These are phyloP conservation scores for Micromys minutus DNA, from an alignment of 2,113 vertebrate genomes.

Conservation along the genomic window DNA sequence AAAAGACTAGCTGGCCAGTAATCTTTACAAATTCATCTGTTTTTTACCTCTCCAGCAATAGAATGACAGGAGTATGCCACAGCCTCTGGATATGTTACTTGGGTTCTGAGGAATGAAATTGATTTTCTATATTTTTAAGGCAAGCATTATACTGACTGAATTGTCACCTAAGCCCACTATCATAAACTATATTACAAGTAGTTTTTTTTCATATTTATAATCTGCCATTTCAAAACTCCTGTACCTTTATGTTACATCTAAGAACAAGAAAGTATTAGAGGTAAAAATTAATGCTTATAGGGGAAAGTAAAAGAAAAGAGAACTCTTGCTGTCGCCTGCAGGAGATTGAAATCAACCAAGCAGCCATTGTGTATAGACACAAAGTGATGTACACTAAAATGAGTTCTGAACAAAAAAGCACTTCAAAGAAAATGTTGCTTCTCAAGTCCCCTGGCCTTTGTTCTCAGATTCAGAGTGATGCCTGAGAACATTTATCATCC, in stretches of 20 bases:
- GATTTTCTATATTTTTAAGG: not conserved
- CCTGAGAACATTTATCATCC: not conserved
- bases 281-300: not conserved
- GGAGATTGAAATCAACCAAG: not conserved
- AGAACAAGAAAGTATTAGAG: not conserved
- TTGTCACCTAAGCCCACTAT: not conserved
- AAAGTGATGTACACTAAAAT: not conserved
- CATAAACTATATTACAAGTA: not conserved
- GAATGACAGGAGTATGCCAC: not conserved
- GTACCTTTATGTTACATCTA: not conserved
- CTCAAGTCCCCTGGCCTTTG: not conserved
- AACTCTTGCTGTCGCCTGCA: not conserved
- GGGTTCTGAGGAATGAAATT: not conserved
- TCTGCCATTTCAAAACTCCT: not conserved
- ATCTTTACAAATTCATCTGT: not conserved
- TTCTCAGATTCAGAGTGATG: not conserved
- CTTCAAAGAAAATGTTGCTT: not conserved
- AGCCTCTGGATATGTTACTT: not conserved
- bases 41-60: not conserved
- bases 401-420: not conserved
- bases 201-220: not conserved
- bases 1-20: not conserved
- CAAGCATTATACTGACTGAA: not conserved
- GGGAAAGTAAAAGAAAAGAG: not conserved
- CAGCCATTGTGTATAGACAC: not conserved